A percentile compares a stretch with the other conserved stretches of the same genome.
Conservation (phyloP, 2,888 invertebrate genomes). For the Tryphoninae sp. region DNA sequence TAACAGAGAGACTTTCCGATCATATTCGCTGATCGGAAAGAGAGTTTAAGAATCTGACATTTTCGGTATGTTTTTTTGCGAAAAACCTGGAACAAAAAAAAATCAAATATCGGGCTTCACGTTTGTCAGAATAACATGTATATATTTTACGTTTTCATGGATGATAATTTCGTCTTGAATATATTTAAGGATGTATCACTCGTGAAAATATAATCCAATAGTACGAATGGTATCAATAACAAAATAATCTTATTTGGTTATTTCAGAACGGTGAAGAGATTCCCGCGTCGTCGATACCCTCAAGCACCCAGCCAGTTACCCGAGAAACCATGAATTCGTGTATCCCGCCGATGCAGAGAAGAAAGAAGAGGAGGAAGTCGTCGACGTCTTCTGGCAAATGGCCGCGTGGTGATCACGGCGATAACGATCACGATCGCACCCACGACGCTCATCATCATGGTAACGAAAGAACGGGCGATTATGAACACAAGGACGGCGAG, state of each 20-base stretch:
- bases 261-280: conserved; percentile 77
- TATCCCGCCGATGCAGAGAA: conserved; percentile 82
- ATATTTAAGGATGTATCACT: no score
- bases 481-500: conserved; percentile 72
- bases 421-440: conserved; percentile 62
- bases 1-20: conserved; percentile 27
- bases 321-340: conserved; percentile 82
- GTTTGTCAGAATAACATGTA: conserved; percentile 1
- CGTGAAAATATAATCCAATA: no score
- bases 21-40: conserved; percentile 22
- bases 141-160: no score
- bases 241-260: conserved; percentile 9
- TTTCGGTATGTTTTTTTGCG: conserved; percentile 10
- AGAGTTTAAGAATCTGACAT: conserved; percentile 3
- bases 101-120: conserved; percentile 6
- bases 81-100: conserved; percentile 12
- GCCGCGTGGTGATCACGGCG: conserved; percentile 69
- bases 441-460: conserved; percentile 58
- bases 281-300: conserved; percentile 75
- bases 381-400: conserved; percentile 75
- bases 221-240: no score
- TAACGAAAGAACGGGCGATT: conserved; percentile 69
- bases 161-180: no score
- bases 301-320: conserved; percentile 80
- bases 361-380: conserved; percentile 83